Evolutionary conservation across 2,888 invertebrate genomes (phyloP), one percentile per base, ranked within the genome.

Genomic region (Amphipyra tragopoginis): DNA sequence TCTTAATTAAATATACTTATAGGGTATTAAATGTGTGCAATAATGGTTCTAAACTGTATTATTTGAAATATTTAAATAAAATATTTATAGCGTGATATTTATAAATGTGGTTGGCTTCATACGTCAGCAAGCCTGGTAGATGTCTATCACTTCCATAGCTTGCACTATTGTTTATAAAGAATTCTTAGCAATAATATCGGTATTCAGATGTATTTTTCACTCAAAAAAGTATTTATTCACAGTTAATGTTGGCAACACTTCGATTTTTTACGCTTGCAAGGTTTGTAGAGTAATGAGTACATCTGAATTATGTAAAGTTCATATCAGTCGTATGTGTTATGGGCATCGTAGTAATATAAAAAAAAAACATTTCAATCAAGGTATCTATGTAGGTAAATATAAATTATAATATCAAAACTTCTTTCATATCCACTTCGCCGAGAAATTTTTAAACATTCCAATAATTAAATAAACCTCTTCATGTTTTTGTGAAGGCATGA

Each of bases 141-240:
- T 71, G 60, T 67, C 60, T 79, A 85, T 87, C 91, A 92, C 91
- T 91, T 92, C 90, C 90, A 87, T 92, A 92, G 91, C 91, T 91
- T 92, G 92, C 92, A 92, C 92, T 89, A 84, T 89, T 81, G 75
- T 84, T 87, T 88, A 82, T 90, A 86, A 87, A 82, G 67, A 83
- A 82, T 67, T 80, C 51, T 82, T 90, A 90, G 89, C 87, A 89
- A 88, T 90, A 90, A 88, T 80, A 70, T 70, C 52, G 39, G 61
- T 57, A 76, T 79, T 81, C 77, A 72, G 74, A 73, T 86, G 84
- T 86, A 83, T 74, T 84, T 74, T 78, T 79, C 72, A 68, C 66
- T 56, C 59, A 53, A 44, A 71, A 29, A 66, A 53, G 42, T 68
- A 65, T 74, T 56, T 54, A 43, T 40, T 68, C 53, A 50, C 51